Conservation (phyloP, 2,888 invertebrate genomes). For the Clitarchus hookeri region DNA sequence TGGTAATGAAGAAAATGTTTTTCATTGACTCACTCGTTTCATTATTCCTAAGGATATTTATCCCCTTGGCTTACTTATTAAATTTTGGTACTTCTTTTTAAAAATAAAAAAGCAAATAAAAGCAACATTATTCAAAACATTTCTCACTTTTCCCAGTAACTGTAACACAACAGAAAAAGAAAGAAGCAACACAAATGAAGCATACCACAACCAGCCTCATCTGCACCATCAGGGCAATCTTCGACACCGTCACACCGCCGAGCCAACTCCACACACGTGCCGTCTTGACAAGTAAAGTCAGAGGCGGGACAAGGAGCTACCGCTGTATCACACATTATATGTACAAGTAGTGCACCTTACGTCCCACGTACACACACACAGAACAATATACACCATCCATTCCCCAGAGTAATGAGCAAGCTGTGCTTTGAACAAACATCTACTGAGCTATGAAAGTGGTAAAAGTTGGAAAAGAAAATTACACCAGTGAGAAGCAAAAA, state of each 20-base stretch:
- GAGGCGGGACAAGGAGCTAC: constrained; percentile 54
- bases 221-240: constrained; percentile 69
- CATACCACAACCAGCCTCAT: constrained; percentile 65
- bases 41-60: no score
- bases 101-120: no score
- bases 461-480: no score
- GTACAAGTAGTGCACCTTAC: neutral
- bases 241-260: constrained; percentile 63
- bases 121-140: no score
- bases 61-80: no score
- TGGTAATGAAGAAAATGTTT: no score
- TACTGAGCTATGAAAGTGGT: no score
- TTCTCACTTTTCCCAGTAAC: no score
- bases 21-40: no score
- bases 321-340: constrained; percentile 22
- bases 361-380: constrained; percentile 32
- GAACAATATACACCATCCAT: neutral
- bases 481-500: no score
- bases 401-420: neutral
- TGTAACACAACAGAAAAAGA: neutral
- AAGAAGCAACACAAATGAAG: constrained; percentile 23
- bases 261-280: constrained; percentile 61
- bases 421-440: neutral
- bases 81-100: no score
- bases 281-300: constrained; percentile 67